These are phyloP conservation scores for Pteropus rufus DNA, from an alignment of 2,797 vertebrate species.

Conservation along the genomic window DNA sequence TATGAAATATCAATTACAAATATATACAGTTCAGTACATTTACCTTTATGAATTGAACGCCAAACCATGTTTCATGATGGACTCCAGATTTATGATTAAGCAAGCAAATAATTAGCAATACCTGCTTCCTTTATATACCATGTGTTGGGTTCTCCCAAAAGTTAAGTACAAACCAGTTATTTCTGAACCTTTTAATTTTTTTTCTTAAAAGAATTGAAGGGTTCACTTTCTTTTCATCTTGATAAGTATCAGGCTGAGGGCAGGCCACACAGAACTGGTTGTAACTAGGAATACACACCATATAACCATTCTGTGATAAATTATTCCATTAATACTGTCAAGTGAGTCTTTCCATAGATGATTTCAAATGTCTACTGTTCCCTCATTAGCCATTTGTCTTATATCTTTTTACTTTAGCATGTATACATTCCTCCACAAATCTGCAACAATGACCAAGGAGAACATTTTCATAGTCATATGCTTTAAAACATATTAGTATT, in stretches of 20 bases:
- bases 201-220: background rate
- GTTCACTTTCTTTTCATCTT: background rate
- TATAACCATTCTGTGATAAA: constrained; percentile 64
- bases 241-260: background rate
- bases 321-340: constrained; percentile 53
- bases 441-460: background rate
- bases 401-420: constrained; percentile 13
- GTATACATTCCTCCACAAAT: constrained; percentile 13
- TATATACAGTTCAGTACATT: background rate
- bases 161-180: background rate
- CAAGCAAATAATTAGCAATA: background rate
- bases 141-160: background rate
- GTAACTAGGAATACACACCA: background rate
- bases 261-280: constrained; percentile 47
- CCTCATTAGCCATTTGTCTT: constrained; percentile 33
- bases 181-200: background rate
- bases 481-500: constrained; percentile 2
- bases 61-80: background rate
- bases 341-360: constrained; percentile 14
- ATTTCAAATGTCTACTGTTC: background rate
- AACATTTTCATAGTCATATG: background rate
- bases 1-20: background rate
- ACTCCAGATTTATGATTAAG: background rate
- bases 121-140: background rate
- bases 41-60: background rate